phyloP scores from a whole-genome alignment of 2,888 invertebrate species.

The Agrotis segetum region DNA sequence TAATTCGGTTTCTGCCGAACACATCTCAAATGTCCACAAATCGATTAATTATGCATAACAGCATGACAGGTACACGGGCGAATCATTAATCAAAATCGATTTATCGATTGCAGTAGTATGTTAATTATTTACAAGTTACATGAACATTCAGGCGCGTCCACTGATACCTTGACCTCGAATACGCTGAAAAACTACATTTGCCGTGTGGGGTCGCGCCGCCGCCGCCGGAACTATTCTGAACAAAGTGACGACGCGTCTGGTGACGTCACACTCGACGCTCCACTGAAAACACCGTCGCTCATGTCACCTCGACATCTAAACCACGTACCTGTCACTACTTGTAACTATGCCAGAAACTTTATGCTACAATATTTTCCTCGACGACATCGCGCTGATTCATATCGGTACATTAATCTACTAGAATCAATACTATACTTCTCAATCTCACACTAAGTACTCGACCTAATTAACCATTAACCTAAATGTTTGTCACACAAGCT shows the following conservation, averaged over 20 bases:
- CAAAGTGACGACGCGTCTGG: constrained; percentile 76
- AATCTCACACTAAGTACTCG: constrained; percentile 75
- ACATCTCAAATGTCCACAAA: constrained; percentile 35
- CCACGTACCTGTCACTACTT: constrained; percentile 66
- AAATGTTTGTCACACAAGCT: constrained; percentile 76
- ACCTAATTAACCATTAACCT: constrained; percentile 86
- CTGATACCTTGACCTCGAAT: constrained; percentile 83
- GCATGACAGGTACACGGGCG: constrained; percentile 39
- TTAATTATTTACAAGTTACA: constrained; percentile 48
- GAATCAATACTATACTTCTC: constrained; percentile 76
- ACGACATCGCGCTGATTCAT: constrained; percentile 52
- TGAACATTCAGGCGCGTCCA: constrained; percentile 54
- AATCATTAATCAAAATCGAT: constrained; percentile 43
- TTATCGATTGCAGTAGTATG: constrained; percentile 25
- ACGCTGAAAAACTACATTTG: constrained; percentile 77
- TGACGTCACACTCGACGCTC: constrained; percentile 75
- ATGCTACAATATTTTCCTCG: constrained; percentile 53
- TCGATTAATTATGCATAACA: constrained; percentile 46
- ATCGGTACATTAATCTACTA: constrained; percentile 46
- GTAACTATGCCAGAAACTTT: constrained; percentile 64
- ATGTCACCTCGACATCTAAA: constrained; percentile 70
- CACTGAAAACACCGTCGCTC: constrained; percentile 67
- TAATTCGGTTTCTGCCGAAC: constrained; percentile 48
- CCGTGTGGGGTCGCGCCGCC: constrained; percentile 63
- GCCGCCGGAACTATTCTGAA: constrained; percentile 76